Percentiles rank a stretch among this genome's conserved stretches.
phyloP scores from a whole-genome alignment of 2,113 vertebrate genomes.

The Trematomus loennbergii region DNA sequence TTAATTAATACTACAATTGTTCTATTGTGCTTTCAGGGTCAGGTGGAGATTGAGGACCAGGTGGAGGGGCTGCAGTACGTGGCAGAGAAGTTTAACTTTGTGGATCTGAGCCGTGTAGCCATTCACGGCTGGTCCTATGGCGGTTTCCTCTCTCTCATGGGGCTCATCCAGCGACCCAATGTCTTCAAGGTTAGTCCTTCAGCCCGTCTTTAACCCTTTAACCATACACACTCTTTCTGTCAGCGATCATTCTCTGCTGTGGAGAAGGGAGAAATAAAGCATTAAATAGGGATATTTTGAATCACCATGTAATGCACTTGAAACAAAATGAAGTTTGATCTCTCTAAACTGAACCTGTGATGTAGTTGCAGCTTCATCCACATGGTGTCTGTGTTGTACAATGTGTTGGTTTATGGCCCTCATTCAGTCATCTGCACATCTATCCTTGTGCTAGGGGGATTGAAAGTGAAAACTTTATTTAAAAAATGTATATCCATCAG shows the following conservation, averaged over 20 bases:
- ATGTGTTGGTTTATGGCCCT: not conserved
- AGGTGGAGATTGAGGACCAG: conserved; percentile 98
- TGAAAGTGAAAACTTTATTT: not conserved
- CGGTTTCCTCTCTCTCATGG: conserved; percentile 97
- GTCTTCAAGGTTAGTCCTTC: conserved; percentile 90
- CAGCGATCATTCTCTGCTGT: not conserved
- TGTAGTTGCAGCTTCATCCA: conserved; percentile 58
- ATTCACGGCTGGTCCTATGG: conserved; percentile 98
- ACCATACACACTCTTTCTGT: not conserved
- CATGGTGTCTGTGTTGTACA: conserved; percentile 68
- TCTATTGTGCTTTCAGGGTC: conserved; percentile 84
- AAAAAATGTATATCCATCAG: not conserved
- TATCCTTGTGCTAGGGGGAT: not conserved
- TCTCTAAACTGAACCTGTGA: not conserved
- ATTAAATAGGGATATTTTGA: not conserved
- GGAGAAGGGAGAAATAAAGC: not conserved
- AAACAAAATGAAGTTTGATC: not conserved
- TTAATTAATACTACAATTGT: not conserved
- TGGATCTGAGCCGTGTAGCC: conserved; percentile 94
- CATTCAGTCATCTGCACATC: not conserved
- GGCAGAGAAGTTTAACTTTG: conserved; percentile 94
- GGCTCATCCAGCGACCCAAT: conserved; percentile 93
- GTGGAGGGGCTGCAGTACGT: conserved; percentile 96
- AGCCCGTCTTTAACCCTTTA: not conserved
- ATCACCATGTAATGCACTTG: not conserved